These are phyloP conservation scores for Ips nitidus DNA, from an alignment of 1,140 invertebrate species.

Conservation along the genomic window DNA sequence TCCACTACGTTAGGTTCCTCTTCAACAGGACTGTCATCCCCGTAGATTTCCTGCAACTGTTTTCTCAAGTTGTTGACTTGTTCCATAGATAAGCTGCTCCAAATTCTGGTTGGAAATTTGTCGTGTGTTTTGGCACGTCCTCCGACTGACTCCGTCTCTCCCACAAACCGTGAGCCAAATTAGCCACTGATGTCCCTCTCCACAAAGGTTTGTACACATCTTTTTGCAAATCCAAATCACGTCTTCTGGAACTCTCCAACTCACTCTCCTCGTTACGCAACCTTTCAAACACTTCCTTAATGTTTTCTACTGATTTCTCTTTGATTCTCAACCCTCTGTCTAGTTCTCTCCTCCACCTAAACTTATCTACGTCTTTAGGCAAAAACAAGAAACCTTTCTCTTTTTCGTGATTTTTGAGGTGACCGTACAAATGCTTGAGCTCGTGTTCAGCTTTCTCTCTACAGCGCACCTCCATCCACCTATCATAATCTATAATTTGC, in stretches of 20 bases:
- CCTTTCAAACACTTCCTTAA: conserved; percentile 71
- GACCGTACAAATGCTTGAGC: conserved; percentile 72
- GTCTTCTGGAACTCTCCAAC: conserved; percentile 50
- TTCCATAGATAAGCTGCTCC: conserved; percentile 82
- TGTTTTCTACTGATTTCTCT: conserved; percentile 84
- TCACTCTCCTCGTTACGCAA: conserved; percentile 53
- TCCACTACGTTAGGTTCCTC: conserved; percentile 39
- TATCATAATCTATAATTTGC: conserved; percentile 82
- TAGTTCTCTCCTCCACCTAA: conserved; percentile 65
- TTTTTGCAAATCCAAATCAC: conserved; percentile 58
- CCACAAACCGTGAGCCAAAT: conserved; percentile 69
- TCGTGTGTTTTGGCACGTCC: conserved; percentile 40
- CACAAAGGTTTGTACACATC: conserved; percentile 80
- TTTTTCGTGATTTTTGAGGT: conserved; percentile 75
- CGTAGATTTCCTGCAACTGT: conserved; percentile 81
- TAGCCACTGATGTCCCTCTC: conserved; percentile 77
- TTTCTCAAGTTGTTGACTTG: conserved; percentile 80
- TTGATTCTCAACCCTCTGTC: conserved; percentile 79
- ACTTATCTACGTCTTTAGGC: conserved; percentile 68
- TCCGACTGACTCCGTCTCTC: conserved; percentile 53
- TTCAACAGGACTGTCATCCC: conserved; percentile 44
- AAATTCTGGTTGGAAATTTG: conserved; percentile 61
- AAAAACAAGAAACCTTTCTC: conserved; percentile 83
- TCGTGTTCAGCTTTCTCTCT: conserved; percentile 82
- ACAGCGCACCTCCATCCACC: conserved; percentile 78